Evolutionary conservation across 2,113 vertebrate genomes (phyloP), one percentile per base, ranked within the genome.

Genomic region (Myiozetetes cayanensis): DNA sequence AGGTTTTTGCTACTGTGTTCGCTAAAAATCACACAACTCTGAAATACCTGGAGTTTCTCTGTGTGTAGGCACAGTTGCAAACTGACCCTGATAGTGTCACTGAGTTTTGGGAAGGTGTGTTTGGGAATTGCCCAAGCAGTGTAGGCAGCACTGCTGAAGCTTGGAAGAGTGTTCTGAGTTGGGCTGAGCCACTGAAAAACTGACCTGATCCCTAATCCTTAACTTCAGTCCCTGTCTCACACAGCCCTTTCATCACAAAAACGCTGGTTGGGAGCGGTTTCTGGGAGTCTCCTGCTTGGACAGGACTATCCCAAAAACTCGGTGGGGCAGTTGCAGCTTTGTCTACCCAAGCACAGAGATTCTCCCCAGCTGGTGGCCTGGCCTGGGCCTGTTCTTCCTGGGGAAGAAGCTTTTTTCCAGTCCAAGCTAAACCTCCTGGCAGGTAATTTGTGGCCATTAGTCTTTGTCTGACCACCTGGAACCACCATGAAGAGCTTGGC

Each of bases 11-110:
- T 37, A 11, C 72, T 33, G 8, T 41, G 12, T 8, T 50, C 43
- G 9, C 44, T 43, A 23, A 52, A 86, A 77, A 8, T 21, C 56
- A 59, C 75, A 28, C 0, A 0, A 4, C 41, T 44, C 22, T n/a
- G 37, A 56, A 89, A 41, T 25, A n/a, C 8, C 17, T 18, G 12
- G 11, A 20, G 39, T 16, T 79, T 50, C n/a, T 23, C 58, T 41
- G 58, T 9, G 44, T 8, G 16, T 17, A 19, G 47, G 31, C 23
- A 21, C 7, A 18, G 27, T 4, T 37, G 46, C 12, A 39, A 14
- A 3, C 74, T 49, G 71, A 50, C 13, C 21, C 46, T 66, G 24
- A 58, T 2, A n/a, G 33, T n/a, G 68, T 43, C 28, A 15, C 23
- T 14, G 70, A n/a, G 9, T 81, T 71, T 56, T 43, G 84, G 72